Evolutionary conservation across 2,113 vertebrate species (phyloP).

Genomic region (Equus przewalskii): DNA sequence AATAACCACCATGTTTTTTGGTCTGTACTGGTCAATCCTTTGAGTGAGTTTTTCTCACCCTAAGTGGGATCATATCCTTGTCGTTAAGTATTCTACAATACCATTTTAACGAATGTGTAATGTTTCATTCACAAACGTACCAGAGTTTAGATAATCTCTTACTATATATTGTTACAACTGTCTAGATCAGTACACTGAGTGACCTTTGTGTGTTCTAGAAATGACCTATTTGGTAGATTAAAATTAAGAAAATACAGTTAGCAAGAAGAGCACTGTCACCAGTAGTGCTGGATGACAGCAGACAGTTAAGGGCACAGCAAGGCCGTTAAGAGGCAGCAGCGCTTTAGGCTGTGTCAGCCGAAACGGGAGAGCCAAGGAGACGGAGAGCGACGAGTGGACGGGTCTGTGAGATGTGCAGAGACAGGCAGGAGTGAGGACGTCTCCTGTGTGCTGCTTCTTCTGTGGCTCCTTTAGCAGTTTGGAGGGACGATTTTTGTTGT

Average conservation of each 20-base stretch:
- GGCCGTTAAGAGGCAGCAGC: neutral
- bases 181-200: neutral
- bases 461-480: neutral
- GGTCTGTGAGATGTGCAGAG: neutral
- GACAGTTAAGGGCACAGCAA: neutral
- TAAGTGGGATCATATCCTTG: neutral
- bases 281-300: neutral
- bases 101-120: neutral
- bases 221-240: neutral
- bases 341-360: neutral
- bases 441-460: rapidly evolving
- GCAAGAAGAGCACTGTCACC: neutral
- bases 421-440: neutral
- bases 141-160: neutral
- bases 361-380: neutral
- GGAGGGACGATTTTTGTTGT: neutral
- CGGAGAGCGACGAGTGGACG: rapidly evolving
- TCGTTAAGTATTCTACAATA: neutral
- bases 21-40: neutral
- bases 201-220: neutral
- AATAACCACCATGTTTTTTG: neutral
- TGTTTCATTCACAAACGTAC: neutral
- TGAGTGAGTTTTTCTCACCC: neutral
- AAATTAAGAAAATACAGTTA: neutral
- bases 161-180: neutral